A percentile compares a stretch with the other conserved stretches of the same genome.
Conservation (phyloP, 2,888 invertebrate genomes). For the Patella ulyssiponensis region DNA sequence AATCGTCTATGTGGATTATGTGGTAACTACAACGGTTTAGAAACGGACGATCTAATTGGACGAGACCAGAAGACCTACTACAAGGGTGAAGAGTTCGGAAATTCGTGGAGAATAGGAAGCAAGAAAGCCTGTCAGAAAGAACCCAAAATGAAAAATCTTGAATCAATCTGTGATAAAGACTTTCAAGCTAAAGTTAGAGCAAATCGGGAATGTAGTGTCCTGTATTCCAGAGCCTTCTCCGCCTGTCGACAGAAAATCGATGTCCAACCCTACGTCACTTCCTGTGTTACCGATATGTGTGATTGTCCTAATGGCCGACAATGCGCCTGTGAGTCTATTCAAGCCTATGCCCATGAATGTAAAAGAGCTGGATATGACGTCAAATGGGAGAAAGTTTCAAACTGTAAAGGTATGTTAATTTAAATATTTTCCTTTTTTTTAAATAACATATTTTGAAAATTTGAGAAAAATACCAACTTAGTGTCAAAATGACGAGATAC, state of each 20-base stretch:
- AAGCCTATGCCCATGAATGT: slow-evolving; percentile 91
- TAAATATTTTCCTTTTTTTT: no score
- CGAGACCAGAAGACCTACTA: slow-evolving; percentile 75
- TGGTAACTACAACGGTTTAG: slow-evolving; percentile 92
- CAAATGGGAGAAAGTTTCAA: slow-evolving; percentile 35
- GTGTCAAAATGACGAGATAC: no score
- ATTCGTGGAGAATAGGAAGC: slow-evolving; percentile 92
- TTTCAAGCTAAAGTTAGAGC: slow-evolving; percentile 48
- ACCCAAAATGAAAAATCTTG: slow-evolving; percentile 44
- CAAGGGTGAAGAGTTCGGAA: slow-evolving; percentile 83
- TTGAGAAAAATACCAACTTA: no score
- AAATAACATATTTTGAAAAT: no score
- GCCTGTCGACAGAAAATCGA: slow-evolving; percentile 86
- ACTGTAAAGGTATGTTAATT: slow-evolving; percentile 44
- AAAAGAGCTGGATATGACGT: slow-evolving; percentile 80
- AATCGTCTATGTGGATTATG: slow-evolving; percentile 89
- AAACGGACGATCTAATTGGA: slow-evolving; percentile 83
- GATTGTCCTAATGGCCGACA: slow-evolving; percentile 82
- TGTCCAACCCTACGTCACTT: slow-evolving; percentile 86
- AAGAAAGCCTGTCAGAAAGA: slow-evolving; percentile 71
- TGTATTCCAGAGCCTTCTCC: slow-evolving; percentile 78
- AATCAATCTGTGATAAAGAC: slow-evolving; percentile 53
- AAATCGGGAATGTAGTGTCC: slow-evolving; percentile 74
- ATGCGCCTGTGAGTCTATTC: slow-evolving; percentile 91
- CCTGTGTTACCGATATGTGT: slow-evolving; percentile 90